A percentile compares a stretch with the other conserved stretches of the same genome.
phyloP scores from a whole-genome alignment of 1,140 invertebrate genomes.

The Drosophila micromelanica region DNA sequence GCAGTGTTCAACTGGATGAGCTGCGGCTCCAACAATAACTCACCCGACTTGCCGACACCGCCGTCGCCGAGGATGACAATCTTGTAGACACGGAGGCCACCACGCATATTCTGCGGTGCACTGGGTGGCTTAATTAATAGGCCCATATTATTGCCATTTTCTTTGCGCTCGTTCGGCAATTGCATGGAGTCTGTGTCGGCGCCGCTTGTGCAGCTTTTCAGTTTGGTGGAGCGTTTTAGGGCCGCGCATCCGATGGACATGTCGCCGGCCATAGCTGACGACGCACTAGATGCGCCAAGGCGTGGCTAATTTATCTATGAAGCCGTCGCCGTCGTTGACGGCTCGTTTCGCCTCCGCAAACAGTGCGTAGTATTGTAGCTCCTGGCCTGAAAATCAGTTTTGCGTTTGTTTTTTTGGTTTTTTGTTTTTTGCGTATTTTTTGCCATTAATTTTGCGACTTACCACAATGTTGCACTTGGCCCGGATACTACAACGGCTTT shows the following conservation, averaged over 20 bases:
- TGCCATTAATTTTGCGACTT: neutral
- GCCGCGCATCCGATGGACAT: slow-evolving; percentile 80
- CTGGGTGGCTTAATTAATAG: slow-evolving; percentile 57
- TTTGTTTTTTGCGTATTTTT: neutral
- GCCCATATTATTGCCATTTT: slow-evolving; percentile 55
- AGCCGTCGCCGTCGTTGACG: neutral
- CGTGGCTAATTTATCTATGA: slow-evolving; percentile 36
- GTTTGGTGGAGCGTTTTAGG: slow-evolving; percentile 73
- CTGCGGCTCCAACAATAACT: slow-evolving; percentile 15
- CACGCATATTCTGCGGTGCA: slow-evolving; percentile 85
- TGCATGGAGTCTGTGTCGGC: slow-evolving; percentile 68
- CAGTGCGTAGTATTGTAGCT: slow-evolving; percentile 33
- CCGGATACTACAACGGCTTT: slow-evolving; percentile 35
- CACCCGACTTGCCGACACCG: slow-evolving; percentile 92
- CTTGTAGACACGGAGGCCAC: slow-evolving; percentile 91
- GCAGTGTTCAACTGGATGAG: slow-evolving; percentile 45
- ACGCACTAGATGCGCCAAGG: slow-evolving; percentile 32
- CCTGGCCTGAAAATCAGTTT: slow-evolving; percentile 12
- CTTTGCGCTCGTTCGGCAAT: slow-evolving; percentile 57
- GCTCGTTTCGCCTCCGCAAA: slow-evolving; percentile 18
- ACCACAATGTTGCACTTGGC: slow-evolving; percentile 44
- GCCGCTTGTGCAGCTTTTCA: slow-evolving; percentile 65
- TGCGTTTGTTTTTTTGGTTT: neutral
- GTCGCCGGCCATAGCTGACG: slow-evolving; percentile 71
- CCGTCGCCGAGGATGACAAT: slow-evolving; percentile 93